These are phyloP conservation scores for Ditylenchus dipsaci DNA, from an alignment of 1,140 invertebrate species.

Conservation along the genomic window DNA sequence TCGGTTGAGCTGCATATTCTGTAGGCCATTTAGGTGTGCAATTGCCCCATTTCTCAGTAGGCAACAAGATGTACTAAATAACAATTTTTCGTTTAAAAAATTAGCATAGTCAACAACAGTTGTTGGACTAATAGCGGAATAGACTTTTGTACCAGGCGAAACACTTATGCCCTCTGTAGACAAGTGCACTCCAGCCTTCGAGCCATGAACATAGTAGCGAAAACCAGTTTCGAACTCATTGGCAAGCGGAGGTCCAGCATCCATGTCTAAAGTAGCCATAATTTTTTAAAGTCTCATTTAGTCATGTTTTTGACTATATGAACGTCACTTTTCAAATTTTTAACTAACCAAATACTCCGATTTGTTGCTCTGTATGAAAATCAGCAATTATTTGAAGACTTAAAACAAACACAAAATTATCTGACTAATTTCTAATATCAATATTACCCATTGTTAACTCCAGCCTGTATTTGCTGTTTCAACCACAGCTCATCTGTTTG, in stretches of 20 bases:
- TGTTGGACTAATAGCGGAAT: conserved; percentile 52
- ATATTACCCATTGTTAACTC: conserved; percentile 48
- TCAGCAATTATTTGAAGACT: conserved; percentile 55
- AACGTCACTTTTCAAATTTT: too few species aligned
- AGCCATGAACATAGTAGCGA: conserved; percentile 48
- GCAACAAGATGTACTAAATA: conserved; percentile 47
- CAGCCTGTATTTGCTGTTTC: conserved; percentile 43
- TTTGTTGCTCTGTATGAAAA: conserved; percentile 51
- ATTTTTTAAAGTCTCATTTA: too few species aligned
- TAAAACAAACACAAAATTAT: neutral
- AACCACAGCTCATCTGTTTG: conserved; percentile 39
- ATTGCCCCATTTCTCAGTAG: conserved; percentile 48
- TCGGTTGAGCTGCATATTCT: conserved; percentile 11
- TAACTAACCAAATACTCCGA: conserved; percentile 12
- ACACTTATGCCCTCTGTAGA: conserved; percentile 54
- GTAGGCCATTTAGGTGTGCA: conserved; percentile 50
- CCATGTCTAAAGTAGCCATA: conserved; percentile 2
- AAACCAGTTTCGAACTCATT: conserved; percentile 51
- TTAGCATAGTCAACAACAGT: conserved; percentile 23
- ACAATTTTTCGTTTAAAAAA: neutral
- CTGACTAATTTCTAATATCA: neutral
- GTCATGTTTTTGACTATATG: too few species aligned
- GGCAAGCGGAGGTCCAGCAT: conserved; percentile 36
- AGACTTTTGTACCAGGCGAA: conserved; percentile 46
- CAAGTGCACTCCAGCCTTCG: conserved; percentile 43